Percentiles rank a stretch among this genome's conserved stretches.
Conservation (phyloP, 2,113 vertebrate genomes). For the Chrysemys picta region DNA sequence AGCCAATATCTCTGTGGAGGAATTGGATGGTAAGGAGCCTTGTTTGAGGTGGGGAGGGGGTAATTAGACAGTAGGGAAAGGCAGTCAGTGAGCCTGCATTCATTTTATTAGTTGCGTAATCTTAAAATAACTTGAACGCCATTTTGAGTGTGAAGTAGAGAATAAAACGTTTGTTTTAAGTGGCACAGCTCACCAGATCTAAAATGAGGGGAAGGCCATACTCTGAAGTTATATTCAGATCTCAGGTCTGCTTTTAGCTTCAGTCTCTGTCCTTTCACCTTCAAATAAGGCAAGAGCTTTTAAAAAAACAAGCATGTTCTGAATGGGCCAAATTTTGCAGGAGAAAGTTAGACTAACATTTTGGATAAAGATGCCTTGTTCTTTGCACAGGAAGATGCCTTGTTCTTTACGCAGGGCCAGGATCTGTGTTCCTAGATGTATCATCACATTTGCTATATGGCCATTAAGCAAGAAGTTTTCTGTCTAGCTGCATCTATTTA, state of each 20-base stretch:
- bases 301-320: neutral
- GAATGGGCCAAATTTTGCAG: neutral
- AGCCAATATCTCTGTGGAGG: constrained; percentile 96
- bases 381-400: neutral
- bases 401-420: neutral
- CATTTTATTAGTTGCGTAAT: rapidly evolving
- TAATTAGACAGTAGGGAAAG: rapidly evolving
- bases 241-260: neutral
- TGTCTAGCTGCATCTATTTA: neutral
- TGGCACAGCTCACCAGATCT: neutral
- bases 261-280: neutral
- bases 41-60: neutral
- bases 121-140: rapidly evolving
- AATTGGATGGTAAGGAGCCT: constrained; percentile 90
- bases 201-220: neutral
- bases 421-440: neutral
- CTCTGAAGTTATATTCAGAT: neutral
- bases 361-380: neutral
- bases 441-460: neutral
- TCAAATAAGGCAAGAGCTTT: neutral
- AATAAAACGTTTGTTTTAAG: neutral
- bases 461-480: neutral
- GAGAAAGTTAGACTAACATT: neutral
- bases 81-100: rapidly evolving
- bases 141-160: rapidly evolving